phyloP scores from a whole-genome alignment of 2,888 invertebrate species.

The Synanthedon andrenaeformis region DNA sequence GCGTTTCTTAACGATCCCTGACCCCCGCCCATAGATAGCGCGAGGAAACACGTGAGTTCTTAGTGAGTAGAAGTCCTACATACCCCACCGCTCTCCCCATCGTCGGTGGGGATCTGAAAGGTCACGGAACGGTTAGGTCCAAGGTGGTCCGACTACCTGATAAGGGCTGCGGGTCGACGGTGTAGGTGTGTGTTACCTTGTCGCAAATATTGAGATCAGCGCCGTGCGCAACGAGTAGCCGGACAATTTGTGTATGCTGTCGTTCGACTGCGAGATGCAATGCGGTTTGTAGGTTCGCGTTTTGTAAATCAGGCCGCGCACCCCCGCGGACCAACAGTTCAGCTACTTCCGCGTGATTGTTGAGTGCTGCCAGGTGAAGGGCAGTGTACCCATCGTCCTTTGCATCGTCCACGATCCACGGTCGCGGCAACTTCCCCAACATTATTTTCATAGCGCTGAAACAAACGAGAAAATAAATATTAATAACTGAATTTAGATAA shows the following conservation, averaged over 20 bases:
- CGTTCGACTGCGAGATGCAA: conserved; percentile 95
- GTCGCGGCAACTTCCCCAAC: conserved; percentile 89
- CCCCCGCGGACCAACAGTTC: conserved; percentile 90
- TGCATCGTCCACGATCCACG: conserved; percentile 98
- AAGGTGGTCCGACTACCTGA: too few relatives aligned
- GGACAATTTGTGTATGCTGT: conserved; percentile 97
- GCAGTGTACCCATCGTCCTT: conserved; percentile 99
- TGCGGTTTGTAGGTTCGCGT: conserved; percentile 94
- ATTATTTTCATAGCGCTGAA: conserved; percentile 96
- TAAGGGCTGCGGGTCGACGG: too few relatives aligned
- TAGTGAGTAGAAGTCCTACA: too few relatives aligned
- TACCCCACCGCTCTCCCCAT: too few relatives aligned
- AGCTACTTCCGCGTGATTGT: conserved; percentile 97
- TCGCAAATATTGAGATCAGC: conserved; percentile 96
- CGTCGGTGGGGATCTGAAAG: too few relatives aligned
- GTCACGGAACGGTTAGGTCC: too few relatives aligned
- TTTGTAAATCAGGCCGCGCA: conserved; percentile 95
- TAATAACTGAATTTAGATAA: background rate
- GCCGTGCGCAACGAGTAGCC: conserved; percentile 90
- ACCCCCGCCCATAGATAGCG: too few relatives aligned
- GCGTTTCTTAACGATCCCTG: too few relatives aligned
- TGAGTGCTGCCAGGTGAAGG: conserved; percentile 93
- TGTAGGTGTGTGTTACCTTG: conserved; percentile 75
- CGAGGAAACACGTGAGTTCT: too few relatives aligned
- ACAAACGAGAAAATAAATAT: conserved; percentile 12